phyloP scores from a whole-genome alignment of 92 coral and sea anemone genomes.

The Pocillopora meandrina region DNA sequence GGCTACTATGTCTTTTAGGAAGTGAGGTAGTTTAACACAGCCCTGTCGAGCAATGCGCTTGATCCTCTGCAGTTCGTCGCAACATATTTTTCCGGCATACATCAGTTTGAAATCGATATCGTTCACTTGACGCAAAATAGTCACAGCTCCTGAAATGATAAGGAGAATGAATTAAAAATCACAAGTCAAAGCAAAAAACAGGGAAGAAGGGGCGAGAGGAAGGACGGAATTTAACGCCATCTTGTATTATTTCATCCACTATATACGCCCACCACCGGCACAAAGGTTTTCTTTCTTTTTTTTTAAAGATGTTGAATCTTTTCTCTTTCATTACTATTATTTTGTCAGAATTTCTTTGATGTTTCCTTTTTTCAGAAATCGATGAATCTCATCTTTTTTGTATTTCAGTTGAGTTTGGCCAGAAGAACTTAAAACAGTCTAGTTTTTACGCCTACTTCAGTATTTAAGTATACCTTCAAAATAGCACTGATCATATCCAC shows the following conservation, averaged over 20 bases:
- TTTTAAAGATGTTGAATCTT: background rate
- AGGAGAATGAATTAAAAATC: background rate
- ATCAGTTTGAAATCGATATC: constrained; percentile 94
- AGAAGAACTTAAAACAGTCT: background rate
- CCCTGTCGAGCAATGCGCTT: constrained; percentile 84
- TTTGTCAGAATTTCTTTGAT: no score
- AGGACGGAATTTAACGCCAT: no score
- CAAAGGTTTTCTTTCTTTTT: no score
- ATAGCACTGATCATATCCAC: constrained; percentile 93
- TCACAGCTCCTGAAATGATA: constrained; percentile 75
- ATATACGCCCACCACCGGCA: no score
- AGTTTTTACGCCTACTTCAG: background rate
- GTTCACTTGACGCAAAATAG: constrained; percentile 85
- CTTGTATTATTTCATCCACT: no score
- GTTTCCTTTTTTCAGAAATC: no score
- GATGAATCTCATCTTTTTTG: no score
- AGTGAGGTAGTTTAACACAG: constrained; percentile 85
- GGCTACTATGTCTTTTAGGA: constrained; percentile 64
- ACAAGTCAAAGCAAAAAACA: background rate
- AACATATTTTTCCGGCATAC: constrained; percentile 88
- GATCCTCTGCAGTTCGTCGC: constrained; percentile 80
- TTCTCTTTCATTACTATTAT: background rate
- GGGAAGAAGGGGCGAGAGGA: no score
- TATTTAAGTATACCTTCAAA: constrained; percentile 73
- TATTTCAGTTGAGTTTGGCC: background rate